Base-by-base conservation (phyloP, 1,140 invertebrate genomes). In the Heliconius himera region DNA sequence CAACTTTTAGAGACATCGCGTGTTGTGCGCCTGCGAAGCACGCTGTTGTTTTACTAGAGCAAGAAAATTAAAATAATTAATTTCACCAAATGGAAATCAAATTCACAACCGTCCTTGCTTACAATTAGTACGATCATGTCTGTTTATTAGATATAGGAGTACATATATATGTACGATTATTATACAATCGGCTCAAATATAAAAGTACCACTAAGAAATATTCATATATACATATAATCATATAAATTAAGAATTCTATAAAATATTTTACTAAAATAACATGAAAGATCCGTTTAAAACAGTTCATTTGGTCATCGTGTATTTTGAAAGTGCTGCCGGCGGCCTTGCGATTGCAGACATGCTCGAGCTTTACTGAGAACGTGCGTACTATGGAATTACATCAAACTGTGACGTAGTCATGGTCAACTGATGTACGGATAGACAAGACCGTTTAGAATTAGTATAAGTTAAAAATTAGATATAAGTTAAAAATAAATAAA, bases 371-470 rank as follows among this genome's bases (percentile, higher is more conserved):
- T 72, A 54, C 60, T 60, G 66, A 36, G 76, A 77, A 73, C 71
- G 76, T 71, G 36, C 29, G 41, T 26, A 70, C 56, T 76, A 78
- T 78, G 76, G 76, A 78, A 78, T 78, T 73, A 78, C 76, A 78
- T 78, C 76, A 78, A 78, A 73, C 76, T 22, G 33, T 78, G 70
- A 78, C 76, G 71, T 73, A 56, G 76, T 38, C 76, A 78, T 60
- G 76, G 76, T 78, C 76, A 60, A 56, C 22, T 66, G 60, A 16
- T 66, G 26, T 26, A 66, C 26, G 60, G 60, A 29, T 29, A 66
- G 60, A 56, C 54, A 22, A 66, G 22, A 9, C 26, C 60, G 5
- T 66, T 66, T 66, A 1, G 26, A 5, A 66, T 29, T 66, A 16
- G 60, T n/a, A n/a, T n/a, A n/a, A n/a, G n/a, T n/a, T n/a, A n/a